phyloP scores from a whole-genome alignment of 2,797 vertebrate species.

The Cheirogaleus major region DNA sequence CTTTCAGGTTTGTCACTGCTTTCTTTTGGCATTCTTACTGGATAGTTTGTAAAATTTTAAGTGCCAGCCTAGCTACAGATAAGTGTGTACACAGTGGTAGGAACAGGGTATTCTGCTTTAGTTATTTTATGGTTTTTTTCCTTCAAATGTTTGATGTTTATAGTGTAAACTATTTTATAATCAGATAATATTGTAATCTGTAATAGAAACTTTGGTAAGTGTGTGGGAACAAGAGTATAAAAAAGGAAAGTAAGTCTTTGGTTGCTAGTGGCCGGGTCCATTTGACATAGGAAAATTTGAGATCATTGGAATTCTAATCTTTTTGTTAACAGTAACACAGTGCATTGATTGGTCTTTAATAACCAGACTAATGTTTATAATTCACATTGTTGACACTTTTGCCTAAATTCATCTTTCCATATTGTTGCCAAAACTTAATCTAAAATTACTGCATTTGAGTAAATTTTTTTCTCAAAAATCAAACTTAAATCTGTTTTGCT shows the following conservation, averaged over 20 bases:
- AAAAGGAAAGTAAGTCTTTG: conserved; percentile 50
- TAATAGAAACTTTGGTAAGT: conserved; percentile 41
- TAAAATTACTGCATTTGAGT: not conserved
- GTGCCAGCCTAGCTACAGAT: not conserved
- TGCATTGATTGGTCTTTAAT: conserved; percentile 44
- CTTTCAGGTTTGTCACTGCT: conserved; percentile 89
- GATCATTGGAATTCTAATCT: not conserved
- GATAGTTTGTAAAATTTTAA: conserved; percentile 50
- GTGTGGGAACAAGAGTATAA: conserved; percentile 36
- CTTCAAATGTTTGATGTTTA: conserved; percentile 52
- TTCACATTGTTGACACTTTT: conserved; percentile 33
- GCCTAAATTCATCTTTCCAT: conserved; percentile 32
- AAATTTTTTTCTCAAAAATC: conserved; percentile 56
- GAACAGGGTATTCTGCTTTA: conserved; percentile 22
- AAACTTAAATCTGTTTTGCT: conserved; percentile 16
- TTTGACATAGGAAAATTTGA: conserved; percentile 24
- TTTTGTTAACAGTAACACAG: not conserved
- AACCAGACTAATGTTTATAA: not conserved
- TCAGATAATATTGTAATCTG: not conserved
- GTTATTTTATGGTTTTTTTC: conserved; percentile 1
- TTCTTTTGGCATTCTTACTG: conserved; percentile 62
- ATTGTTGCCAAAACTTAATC: conserved; percentile 29
- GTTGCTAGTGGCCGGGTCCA: not conserved
- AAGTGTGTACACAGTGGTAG: not conserved
- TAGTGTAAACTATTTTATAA: conserved; percentile 76